Evolutionary conservation across 1,140 invertebrate species (phyloP), one percentile per base, ranked within the genome.

Genomic region (Aphaenogaster ashmeadi): DNA sequence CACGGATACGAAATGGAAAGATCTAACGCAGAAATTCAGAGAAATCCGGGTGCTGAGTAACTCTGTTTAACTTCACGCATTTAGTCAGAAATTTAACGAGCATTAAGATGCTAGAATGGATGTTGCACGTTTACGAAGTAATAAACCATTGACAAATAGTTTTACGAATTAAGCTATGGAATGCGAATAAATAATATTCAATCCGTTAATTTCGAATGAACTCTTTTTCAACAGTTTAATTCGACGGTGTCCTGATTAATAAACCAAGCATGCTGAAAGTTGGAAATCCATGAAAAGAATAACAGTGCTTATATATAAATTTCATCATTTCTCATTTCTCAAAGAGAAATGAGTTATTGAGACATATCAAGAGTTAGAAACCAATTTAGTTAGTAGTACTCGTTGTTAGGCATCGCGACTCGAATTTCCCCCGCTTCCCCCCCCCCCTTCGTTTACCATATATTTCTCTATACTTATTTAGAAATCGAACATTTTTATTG

Each of bases 401-500:
- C 38, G 64, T 56, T 44, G 66, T 33, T 21, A 27, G 36, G 18
- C 62, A 69, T 56, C 33, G 44, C 50, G 66, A 71, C 66, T 66
- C 50, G 52, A 69, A 81, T 81, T 72, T 44, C 41, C 36, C 33
- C n/a, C 44, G 18, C 36, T 8, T 7, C n/a, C 36, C 54, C 56
- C 50, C 15, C 15, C 27, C 44, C 15, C 11, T n/a, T n/a, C n/a
- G 0, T 44, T 6, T 18, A 67, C 18, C 11, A 13, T 52, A 41
- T 44, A 72, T 44, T 72, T 81, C 66, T 71, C 50, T n/a, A 41
- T 41, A 81, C 33, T 81, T 81, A 72, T 44, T 6, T 50, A 60
- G 79, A 81, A 72, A 81, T 81, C 38, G 50, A 9, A 72, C 21
- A 72, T 81, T 81, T 72, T 67, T 47, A 66, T 66, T 6, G 13